Conservation (phyloP, 2,888 invertebrate genomes). For the Cataglyphis albicans region DNA sequence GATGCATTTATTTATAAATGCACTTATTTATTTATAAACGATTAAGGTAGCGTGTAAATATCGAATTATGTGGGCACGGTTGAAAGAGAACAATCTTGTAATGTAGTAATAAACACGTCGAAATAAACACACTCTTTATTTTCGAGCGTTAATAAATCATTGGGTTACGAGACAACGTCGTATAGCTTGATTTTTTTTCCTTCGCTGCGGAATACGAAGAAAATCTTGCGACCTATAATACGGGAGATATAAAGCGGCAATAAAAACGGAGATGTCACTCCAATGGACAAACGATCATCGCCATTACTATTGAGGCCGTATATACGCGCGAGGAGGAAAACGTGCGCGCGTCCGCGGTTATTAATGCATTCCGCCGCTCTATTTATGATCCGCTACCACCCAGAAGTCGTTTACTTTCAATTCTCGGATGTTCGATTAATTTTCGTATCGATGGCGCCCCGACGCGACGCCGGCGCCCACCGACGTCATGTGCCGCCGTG, state of each 20-base stretch:
- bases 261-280: conserved; percentile 71
- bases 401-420: conserved; percentile 72
- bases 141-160: conserved; percentile 66
- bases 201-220: conserved; percentile 24
- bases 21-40: conserved; percentile 25
- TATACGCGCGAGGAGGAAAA: conserved; percentile 62
- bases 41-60: conserved; percentile 27
- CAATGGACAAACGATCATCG: conserved; percentile 71
- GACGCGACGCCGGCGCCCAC: conserved; percentile 8
- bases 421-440: conserved; percentile 74
- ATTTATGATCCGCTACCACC: conserved; percentile 60
- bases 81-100: not conserved
- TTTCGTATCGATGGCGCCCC: conserved; percentile 66
- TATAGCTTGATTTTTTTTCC: conserved; percentile 36
- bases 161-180: conserved; percentile 53
- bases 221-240: conserved; percentile 27
- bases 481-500: conserved; percentile 20
- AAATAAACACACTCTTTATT: not conserved
- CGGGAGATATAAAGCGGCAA: conserved; percentile 66
- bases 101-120: conserved; percentile 16
- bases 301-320: conserved; percentile 68
- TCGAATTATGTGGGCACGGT: not conserved
- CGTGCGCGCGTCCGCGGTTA: conserved; percentile 47
- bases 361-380: conserved; percentile 61
- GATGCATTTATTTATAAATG: conserved; percentile 28